Evolutionary conservation across 2,797 vertebrate species (phyloP).

Genomic region (Uromys caudimaculatus): DNA sequence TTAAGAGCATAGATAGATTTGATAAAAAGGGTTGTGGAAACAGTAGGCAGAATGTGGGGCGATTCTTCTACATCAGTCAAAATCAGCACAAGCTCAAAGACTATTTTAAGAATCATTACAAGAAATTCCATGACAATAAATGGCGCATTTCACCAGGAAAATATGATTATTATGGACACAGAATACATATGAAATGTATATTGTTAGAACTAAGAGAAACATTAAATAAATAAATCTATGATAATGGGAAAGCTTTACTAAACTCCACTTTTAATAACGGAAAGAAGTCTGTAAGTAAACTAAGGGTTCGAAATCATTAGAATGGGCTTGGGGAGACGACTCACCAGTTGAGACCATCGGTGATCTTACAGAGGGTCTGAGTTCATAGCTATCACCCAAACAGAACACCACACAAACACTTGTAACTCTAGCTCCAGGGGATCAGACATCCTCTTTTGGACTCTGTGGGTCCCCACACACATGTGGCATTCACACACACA

Average conservation of each 20-base stretch:
- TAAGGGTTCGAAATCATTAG: not conserved
- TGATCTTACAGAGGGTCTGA: not conserved
- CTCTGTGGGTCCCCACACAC: too few species aligned
- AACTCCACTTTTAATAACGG: not conserved
- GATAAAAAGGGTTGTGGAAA: not conserved
- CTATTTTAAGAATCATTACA: too few species aligned
- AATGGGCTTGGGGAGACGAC: not conserved
- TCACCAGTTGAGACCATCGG: not conserved
- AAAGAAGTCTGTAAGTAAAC: not conserved
- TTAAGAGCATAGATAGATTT: not conserved
- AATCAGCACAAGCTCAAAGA: not conserved
- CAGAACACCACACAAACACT: not conserved
- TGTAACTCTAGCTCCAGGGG: not conserved
- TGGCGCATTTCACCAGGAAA: not conserved
- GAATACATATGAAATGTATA: not conserved
- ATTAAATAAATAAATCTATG: not conserved
- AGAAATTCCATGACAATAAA: not conserved
- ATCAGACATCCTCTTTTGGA: not conserved
- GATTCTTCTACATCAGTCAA: not conserved
- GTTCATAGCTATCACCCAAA: too few species aligned
- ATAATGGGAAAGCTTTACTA: not conserved
- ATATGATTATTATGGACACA: not conserved
- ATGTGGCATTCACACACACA: not conserved
- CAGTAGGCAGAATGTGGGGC: not conserved
- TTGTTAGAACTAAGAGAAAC: not conserved